Evolutionary conservation across 2,113 vertebrate species (phyloP).

Genomic region (Lates calcarifer): DNA sequence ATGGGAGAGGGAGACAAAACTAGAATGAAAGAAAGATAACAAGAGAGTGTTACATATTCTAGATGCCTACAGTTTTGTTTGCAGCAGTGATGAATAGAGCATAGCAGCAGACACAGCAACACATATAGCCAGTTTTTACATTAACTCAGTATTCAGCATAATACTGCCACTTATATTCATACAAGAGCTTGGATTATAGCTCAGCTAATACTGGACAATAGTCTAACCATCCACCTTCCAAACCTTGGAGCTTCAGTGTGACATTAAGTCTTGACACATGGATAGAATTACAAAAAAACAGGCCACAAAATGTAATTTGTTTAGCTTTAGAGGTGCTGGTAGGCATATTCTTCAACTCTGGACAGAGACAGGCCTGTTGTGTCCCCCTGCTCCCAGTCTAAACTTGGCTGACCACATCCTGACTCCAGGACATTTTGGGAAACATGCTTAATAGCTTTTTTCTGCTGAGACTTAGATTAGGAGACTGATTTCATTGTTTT

Average conservation of each 20-base stretch:
- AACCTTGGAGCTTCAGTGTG: background rate
- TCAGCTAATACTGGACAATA: background rate
- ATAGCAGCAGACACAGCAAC: background rate
- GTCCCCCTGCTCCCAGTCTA: background rate
- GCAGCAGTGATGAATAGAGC: background rate
- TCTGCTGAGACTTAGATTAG: too few species aligned
- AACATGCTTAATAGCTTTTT: too few species aligned
- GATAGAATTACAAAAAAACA: background rate
- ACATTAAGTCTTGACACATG: too few species aligned
- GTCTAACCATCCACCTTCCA: background rate
- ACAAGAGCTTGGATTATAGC: background rate
- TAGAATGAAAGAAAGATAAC: constrained; percentile 4
- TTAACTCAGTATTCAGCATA: background rate
- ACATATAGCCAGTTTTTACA: background rate
- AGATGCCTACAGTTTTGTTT: background rate
- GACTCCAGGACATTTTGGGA: background rate
- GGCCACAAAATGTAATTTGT: background rate
- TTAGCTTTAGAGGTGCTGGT: background rate
- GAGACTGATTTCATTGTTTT: too few species aligned
- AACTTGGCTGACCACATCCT: background rate
- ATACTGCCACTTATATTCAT: background rate
- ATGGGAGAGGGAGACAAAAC: constrained; percentile 2
- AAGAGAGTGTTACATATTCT: constrained; percentile 13
- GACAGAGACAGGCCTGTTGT: background rate
- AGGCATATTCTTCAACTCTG: background rate